Percentiles rank a stretch among this genome's conserved stretches.
Evolutionary conservation across 2,888 invertebrate species (phyloP).

Genomic region (Phragmatobia fuliginosa): DNA sequence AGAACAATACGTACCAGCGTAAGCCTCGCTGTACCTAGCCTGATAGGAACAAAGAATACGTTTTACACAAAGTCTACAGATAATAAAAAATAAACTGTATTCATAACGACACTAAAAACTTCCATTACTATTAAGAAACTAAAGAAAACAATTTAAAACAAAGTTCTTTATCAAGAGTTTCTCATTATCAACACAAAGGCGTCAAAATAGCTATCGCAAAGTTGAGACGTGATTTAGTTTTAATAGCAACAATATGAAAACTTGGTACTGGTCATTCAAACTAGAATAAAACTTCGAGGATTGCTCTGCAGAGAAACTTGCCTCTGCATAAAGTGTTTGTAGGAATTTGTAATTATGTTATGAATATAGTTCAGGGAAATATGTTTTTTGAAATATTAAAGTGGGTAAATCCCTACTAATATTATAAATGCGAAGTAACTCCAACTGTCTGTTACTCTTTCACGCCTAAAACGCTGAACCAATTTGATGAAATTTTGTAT

Average conservation of each 20-base stretch:
- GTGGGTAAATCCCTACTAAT: no score
- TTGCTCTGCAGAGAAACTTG: conserved; percentile 13
- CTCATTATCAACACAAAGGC: conserved; percentile 17
- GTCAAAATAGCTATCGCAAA: conserved; percentile 8
- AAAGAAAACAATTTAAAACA: conserved; percentile 3
- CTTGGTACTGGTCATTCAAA: conserved; percentile 28
- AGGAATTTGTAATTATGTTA: background rate
- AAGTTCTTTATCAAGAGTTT: conserved; percentile 3
- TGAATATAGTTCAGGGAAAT: background rate
- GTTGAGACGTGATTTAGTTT: conserved; percentile 28
- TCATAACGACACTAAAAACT: background rate
- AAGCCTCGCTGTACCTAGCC: no score
- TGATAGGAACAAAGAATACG: background rate
- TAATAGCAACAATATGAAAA: conserved; percentile 39
- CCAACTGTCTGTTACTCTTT: no score
- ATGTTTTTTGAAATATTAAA: background rate
- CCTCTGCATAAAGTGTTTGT: background rate
- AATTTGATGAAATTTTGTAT: no score
- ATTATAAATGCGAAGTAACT: no score
- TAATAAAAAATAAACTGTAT: background rate
- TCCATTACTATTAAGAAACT: background rate
- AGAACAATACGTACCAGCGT: background rate
- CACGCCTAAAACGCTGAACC: no score
- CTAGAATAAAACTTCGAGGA: conserved; percentile 27
- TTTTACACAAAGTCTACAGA: background rate